Base-by-base conservation (phyloP, 37 sponge, comb jelly and placozoan species). In the Eunapius fragilis region DNA sequence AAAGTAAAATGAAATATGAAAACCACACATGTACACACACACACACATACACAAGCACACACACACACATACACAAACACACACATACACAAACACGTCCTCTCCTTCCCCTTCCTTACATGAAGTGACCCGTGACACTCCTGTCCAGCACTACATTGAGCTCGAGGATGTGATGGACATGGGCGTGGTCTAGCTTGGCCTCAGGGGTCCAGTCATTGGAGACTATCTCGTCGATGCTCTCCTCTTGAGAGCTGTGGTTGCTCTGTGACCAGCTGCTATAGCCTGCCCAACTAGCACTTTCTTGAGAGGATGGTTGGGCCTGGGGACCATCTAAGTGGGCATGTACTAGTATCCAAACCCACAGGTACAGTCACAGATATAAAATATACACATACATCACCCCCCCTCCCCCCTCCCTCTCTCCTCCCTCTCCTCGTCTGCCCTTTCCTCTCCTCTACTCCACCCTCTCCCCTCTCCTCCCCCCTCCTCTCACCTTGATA, bases 231-330 rank as follows among this genome's bases (percentile, higher is more conserved):
- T 90, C 86, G 25, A 86, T 86, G n/a, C 77, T 68, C 31, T 90
- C 91, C 35, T 90, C 86, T 77, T 90, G 91, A 0, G 91, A 90
- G 82, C 91, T 90, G 71, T 90, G 83, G 35, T 86, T 50, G 70
- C 91, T 90, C 31, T 75, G 37, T 11, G 77, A 70, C 35, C 49
- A 35, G 17, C 36, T 76, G 47, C 77, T 45, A n/a, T n/a, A n/a
- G 34, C 31, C 24, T 0, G 75, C 47, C 76, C 81, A 79, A 32
- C 37, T 38, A 22, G n/a, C 25, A 50, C 82, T 85, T 28, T 82
- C 90, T 68, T 89, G 90, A 13, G 90, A 89, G n/a, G 58, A 58
- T 2, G 58, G 58, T 11, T 58, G 58, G 58, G 58, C 14, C 14
- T 58, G 58, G 80, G 67, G 67, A 25, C 80, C 30, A 80, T 77